phyloP scores from a whole-genome alignment of 2,797 vertebrate species.

The Gallinago nigripennis region DNA sequence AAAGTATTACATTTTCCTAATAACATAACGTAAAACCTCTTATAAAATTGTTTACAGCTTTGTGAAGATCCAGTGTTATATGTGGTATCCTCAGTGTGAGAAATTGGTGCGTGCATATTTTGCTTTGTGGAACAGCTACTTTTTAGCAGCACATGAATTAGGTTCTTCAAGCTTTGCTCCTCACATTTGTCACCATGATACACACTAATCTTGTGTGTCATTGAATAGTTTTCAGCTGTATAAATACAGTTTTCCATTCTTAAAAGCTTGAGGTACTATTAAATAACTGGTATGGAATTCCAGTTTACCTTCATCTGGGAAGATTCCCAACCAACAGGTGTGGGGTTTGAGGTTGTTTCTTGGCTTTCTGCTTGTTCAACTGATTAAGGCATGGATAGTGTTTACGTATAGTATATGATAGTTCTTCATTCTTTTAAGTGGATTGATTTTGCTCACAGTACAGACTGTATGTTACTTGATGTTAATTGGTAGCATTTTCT shows the following conservation, averaged over 20 bases:
- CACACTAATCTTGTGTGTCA: background rate
- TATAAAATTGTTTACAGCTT: background rate
- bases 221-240: background rate
- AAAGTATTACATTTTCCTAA: background rate
- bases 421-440: background rate
- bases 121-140: background rate
- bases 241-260: background rate
- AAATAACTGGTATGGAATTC: background rate
- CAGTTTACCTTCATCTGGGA: background rate
- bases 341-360: background rate
- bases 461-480: background rate
- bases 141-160: background rate
- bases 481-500: background rate
- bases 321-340: background rate
- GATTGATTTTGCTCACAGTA: background rate
- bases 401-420: background rate
- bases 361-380: background rate
- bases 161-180: background rate
- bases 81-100: background rate
- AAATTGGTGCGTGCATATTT: background rate
- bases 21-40: background rate
- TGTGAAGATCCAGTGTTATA: background rate
- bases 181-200: background rate
- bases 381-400: background rate
- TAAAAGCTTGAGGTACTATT: background rate